Percentiles rank a stretch among this genome's conserved stretches.
These are phyloP conservation scores for Mythimna ferrago DNA, from an alignment of 2,888 invertebrate genomes.

Conservation along the genomic window DNA sequence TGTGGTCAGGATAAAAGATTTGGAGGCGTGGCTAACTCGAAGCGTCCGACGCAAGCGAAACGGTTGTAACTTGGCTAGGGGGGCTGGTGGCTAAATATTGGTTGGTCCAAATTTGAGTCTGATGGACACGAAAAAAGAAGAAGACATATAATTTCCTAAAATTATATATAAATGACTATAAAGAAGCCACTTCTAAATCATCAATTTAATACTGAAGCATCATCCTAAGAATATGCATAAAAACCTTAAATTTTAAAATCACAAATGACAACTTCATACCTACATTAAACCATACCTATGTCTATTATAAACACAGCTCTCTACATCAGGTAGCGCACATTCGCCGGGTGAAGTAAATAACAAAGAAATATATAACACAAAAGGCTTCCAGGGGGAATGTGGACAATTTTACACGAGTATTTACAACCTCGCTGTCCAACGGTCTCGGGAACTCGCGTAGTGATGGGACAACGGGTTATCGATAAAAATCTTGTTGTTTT, in stretches of 20 bases:
- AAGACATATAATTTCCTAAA: too few species aligned
- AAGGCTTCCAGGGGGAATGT: conserved; percentile 87
- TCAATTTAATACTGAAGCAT: neutral
- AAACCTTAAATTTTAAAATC: neutral
- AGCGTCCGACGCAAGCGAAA: too few species aligned
- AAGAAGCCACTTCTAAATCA: too few species aligned
- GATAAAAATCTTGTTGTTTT: conserved; percentile 21
- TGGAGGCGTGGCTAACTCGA: too few species aligned
- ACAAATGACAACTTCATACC: conserved; percentile 1
- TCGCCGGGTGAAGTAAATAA: conserved; percentile 82
- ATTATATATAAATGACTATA: too few species aligned
- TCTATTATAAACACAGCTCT: conserved; percentile 56
- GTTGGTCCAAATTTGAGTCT: too few species aligned
- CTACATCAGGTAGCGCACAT: conserved; percentile 69
- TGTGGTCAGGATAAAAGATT: too few species aligned
- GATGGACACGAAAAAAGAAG: too few species aligned
- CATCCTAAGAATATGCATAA: neutral
- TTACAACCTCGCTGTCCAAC: conserved; percentile 90
- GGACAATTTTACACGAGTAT: conserved; percentile 91
- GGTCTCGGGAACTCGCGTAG: conserved; percentile 88
- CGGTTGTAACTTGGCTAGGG: too few species aligned
- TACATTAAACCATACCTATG: conserved; percentile 21
- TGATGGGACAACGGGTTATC: conserved; percentile 63
- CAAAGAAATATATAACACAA: conserved; percentile 89
- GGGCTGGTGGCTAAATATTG: too few species aligned